A percentile compares a stretch with the other conserved stretches of the same genome.
Conservation (phyloP, 2,113 vertebrate species). For the Meriones unguiculatus region DNA sequence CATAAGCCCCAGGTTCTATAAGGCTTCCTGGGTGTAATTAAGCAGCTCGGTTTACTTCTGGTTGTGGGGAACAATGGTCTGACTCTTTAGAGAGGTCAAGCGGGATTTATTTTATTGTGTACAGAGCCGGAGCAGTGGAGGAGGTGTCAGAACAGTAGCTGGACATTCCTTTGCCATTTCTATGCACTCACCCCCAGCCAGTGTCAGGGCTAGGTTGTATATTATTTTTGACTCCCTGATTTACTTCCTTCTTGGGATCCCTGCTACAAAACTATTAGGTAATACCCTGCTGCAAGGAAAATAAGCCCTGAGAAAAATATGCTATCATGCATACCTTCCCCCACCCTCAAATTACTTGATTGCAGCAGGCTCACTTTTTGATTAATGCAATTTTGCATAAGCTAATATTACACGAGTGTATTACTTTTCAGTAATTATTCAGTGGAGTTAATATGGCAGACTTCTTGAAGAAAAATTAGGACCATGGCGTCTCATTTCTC, state of each 20-base stretch:
- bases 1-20: conserved; percentile 57
- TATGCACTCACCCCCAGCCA: conserved; percentile 8
- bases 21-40: conserved; percentile 85
- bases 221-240: conserved; percentile 6
- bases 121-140: conserved; percentile 45
- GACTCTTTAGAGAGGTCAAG: conserved; percentile 86
- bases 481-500: conserved; percentile 83
- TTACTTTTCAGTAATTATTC: conserved; percentile 89
- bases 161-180: conserved; percentile 54
- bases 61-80: conserved; percentile 86
- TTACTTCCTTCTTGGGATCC: conserved; percentile 70
- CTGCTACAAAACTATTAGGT: conserved; percentile 68
- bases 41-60: conserved; percentile 83
- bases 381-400: conserved; percentile 91
- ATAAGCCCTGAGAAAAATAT: conserved; percentile 75
- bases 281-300: conserved; percentile 69
- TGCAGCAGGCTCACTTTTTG: conserved; percentile 88
- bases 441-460: conserved; percentile 87
- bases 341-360: conserved; percentile 87
- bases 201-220: neutral
- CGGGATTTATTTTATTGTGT: conserved; percentile 85
- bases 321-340: conserved; percentile 77
- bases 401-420: conserved; percentile 89
- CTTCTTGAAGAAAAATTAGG: conserved; percentile 87
- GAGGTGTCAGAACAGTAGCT: conserved; percentile 65